These are phyloP conservation scores for Cheilosia vernalis DNA, from an alignment of 2,888 invertebrate species.

Conservation along the genomic window DNA sequence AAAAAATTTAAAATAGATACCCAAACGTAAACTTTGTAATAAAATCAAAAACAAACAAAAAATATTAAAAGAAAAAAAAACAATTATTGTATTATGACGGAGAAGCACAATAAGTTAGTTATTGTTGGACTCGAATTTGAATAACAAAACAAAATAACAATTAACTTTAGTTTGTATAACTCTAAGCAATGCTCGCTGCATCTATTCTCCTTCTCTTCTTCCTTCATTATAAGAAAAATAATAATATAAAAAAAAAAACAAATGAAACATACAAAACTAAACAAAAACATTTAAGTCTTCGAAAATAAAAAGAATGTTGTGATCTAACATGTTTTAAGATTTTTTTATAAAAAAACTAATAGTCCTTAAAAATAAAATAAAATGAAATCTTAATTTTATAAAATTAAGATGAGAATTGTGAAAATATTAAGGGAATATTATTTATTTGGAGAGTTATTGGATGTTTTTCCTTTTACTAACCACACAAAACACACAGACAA, in stretches of 20 bases:
- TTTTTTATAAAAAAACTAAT: constrained; percentile 73
- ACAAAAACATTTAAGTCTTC: constrained; percentile 75
- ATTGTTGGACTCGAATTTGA: constrained; percentile 75
- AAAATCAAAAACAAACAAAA: constrained; percentile 60
- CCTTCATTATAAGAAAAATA: constrained; percentile 75
- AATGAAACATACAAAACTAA: constrained; percentile 71
- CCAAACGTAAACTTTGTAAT: constrained; percentile 75
- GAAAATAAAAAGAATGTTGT: constrained; percentile 77
- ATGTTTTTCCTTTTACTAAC: constrained; percentile 67
- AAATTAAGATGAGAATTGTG: constrained; percentile 69
- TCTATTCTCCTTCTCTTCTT: constrained; percentile 75
- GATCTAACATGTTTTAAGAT: constrained; percentile 73
- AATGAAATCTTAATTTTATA: constrained; percentile 65
- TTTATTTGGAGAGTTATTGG: constrained; percentile 67
- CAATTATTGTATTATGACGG: constrained; percentile 63
- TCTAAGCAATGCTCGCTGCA: constrained; percentile 74
- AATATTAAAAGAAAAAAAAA: constrained; percentile 61
- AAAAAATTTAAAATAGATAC: constrained; percentile 64
- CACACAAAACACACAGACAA: constrained; percentile 3
- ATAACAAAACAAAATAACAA: constrained; percentile 51
- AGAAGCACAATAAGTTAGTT: constrained; percentile 72
- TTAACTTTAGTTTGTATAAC: constrained; percentile 72
- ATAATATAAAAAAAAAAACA: constrained; percentile 28
- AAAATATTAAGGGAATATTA: constrained; percentile 60
- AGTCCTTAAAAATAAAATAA: constrained; percentile 52